Base-by-base conservation (phyloP, 1,140 invertebrate species). In the Ceratitis capitata region DNA sequence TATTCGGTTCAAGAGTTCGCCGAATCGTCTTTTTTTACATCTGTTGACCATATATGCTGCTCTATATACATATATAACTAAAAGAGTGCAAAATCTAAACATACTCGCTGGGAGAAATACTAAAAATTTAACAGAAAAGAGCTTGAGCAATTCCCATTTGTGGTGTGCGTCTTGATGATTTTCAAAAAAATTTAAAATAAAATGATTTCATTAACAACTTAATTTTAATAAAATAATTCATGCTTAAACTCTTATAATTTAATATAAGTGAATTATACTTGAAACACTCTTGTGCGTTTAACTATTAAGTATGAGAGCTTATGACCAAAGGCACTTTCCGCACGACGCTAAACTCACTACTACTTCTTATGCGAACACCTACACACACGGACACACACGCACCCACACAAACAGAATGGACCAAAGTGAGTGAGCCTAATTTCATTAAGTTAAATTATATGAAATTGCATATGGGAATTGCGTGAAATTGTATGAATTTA, bases 381-480 rank as follows among this genome's bases (percentile, higher is more conserved):
- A n/a, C n/a, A n/a, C n/a, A n/a, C 23, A 56, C 51, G 51, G 45
- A 12, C 45, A 47, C 45, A 47, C 45, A 47, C 45, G 12, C 45
- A 47, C 45, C 5, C 45, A 47, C 51, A 56, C 69, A 32, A 35
- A 45, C 69, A 32, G 39, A 45, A 10, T 78, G 39, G 69, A 78
- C 69, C 39, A 78, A 78, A 78, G 39, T 78, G 69, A 78, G 39
- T 78, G 69, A 78, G 69, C 69, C 39, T 78, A 78, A 78, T 78
- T 78, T 45, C 69, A 78, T 78, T 78, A 78, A 78, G 69, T 78
- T 78, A 78, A 78, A 78, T 78, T 78, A 78, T 23, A 47, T 39
- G n/a, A 78, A 78, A 78, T 78, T 78, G 69, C 69, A 78, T 78
- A 78, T 78, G 69, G 69, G 69, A 78, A 78, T 78, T 78, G 69